Percentiles rank a stretch among this genome's conserved stretches.
Conservation (phyloP, 2,797 vertebrate species). For the Sphenopsis melanotis region DNA sequence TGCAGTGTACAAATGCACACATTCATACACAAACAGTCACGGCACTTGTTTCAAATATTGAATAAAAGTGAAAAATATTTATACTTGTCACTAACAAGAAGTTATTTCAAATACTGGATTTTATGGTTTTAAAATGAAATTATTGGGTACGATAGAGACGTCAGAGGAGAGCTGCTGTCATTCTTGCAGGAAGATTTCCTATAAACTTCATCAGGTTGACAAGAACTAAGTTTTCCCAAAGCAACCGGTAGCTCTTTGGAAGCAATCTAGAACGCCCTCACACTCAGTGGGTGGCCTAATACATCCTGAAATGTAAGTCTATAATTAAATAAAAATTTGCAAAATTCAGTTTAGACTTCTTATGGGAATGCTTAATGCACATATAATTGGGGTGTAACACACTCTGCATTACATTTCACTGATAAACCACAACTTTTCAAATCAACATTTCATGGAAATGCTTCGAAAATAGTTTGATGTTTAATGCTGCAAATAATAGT, state of each 20-base stretch:
- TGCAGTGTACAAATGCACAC: not conserved
- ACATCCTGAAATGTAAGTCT: not conserved
- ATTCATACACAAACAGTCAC: not conserved
- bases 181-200: not conserved
- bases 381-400: not conserved
- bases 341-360: constrained; percentile 5
- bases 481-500: not conserved
- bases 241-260: not conserved
- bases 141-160: not conserved
- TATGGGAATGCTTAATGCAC: not conserved
- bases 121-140: not conserved
- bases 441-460: not conserved
- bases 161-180: not conserved
- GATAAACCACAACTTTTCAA: not conserved
- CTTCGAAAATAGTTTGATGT: not conserved
- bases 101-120: not conserved
- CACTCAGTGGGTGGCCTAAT: not conserved
- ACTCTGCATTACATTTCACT: not conserved
- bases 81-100: not conserved
- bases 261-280: constrained; percentile 6
- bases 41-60: not conserved
- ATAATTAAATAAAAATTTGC: constrained; percentile 26
- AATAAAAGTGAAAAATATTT: not conserved
- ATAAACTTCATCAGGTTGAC: not conserved
- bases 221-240: not conserved